These are phyloP conservation scores for Fragum whitleyi DNA, from an alignment of 2,888 invertebrate species.

Conservation along the genomic window DNA sequence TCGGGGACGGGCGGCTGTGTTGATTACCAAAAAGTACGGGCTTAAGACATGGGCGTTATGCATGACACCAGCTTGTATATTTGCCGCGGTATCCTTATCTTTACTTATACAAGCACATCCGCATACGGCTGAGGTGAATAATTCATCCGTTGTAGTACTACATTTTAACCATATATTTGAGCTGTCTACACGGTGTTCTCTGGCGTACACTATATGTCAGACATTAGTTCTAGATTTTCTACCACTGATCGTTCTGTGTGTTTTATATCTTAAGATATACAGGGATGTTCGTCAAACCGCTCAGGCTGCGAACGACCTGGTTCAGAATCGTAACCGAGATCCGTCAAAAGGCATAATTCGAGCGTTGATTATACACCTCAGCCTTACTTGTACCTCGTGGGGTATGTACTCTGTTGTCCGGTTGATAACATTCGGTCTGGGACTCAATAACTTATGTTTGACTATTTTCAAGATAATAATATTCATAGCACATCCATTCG, in stretches of 20 bases:
- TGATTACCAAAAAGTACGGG: constrained; percentile 42
- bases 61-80: constrained; percentile 30
- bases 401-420: constrained; percentile 24
- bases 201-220: constrained; percentile 27
- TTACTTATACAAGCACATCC: constrained; percentile 11
- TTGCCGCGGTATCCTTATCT: constrained; percentile 19
- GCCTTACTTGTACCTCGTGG: constrained; percentile 36
- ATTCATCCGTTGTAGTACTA: not conserved
- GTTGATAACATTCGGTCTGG: constrained; percentile 7
- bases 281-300: constrained; percentile 40
- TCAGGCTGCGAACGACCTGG: constrained; percentile 22
- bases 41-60: constrained; percentile 36
- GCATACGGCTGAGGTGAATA: not conserved
- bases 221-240: constrained; percentile 27
- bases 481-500: constrained; percentile 45
- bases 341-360: constrained; percentile 46
- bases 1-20: constrained; percentile 48
- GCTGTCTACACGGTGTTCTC: not conserved
- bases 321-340: constrained; percentile 33
- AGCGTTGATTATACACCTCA: constrained; percentile 34
- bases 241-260: constrained; percentile 33
- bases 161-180: not conserved
- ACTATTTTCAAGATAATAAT: constrained; percentile 46
- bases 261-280: constrained; percentile 39
- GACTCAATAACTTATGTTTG: constrained; percentile 25